Percentiles rank a stretch among this genome's conserved stretches.
These are phyloP conservation scores for Barypeithes pellucidus DNA, from an alignment of 2,888 invertebrate species.

Conservation along the genomic window DNA sequence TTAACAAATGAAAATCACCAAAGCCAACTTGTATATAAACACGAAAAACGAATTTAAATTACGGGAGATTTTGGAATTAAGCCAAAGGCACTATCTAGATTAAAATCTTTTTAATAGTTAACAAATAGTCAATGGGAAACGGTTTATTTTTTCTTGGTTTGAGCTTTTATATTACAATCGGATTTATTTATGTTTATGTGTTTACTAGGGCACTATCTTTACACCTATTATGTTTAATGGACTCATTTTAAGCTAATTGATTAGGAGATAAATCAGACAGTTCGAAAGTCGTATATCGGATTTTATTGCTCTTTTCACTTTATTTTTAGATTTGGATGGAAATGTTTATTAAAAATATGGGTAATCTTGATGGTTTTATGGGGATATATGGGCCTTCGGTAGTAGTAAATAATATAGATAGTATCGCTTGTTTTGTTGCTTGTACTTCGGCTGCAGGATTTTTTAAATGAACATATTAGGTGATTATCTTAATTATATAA, in stretches of 20 bases:
- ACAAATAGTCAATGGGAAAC: slow-evolving; percentile 33
- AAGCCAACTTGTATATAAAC: slow-evolving; percentile 27
- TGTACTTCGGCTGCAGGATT: not conserved
- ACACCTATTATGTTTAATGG: slow-evolving; percentile 39
- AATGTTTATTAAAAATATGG: slow-evolving; percentile 26
- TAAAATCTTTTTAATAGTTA: slow-evolving; percentile 42
- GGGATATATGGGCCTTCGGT: slow-evolving; percentile 3
- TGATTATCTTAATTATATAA: too few relatives aligned
- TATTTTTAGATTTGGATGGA: slow-evolving; percentile 28
- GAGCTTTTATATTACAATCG: slow-evolving; percentile 32
- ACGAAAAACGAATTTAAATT: slow-evolving; percentile 24
- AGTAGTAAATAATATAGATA: not conserved
- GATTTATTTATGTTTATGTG: slow-evolving; percentile 34
- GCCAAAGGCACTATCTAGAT: slow-evolving; percentile 39
- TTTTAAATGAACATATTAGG: too few relatives aligned
- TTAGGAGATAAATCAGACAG: slow-evolving; percentile 34
- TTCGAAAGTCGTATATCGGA: not conserved
- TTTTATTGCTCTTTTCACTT: slow-evolving; percentile 21
- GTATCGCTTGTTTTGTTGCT: not conserved
- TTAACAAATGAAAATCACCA: slow-evolving; percentile 24
- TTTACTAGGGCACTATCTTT: slow-evolving; percentile 14
- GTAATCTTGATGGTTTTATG: slow-evolving; percentile 27
- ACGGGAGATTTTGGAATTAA: slow-evolving; percentile 27
- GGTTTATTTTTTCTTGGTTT: slow-evolving; percentile 34
- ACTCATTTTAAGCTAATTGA: slow-evolving; percentile 35